A percentile compares a stretch with the other conserved stretches of the same genome.
Conservation (phyloP, 2,113 vertebrate species). For the Perca flavescens region DNA sequence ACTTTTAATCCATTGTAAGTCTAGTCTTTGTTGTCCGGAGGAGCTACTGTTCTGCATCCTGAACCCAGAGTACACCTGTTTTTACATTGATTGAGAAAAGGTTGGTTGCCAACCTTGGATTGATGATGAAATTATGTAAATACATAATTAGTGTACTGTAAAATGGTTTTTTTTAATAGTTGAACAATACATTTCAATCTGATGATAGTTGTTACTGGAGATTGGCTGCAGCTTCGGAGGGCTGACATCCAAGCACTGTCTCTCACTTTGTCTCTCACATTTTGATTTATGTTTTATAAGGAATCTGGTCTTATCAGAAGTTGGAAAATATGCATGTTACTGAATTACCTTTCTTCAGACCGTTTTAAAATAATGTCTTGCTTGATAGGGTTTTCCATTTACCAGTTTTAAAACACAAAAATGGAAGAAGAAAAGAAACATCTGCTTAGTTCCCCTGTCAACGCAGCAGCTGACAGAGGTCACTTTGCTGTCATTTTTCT, state of each 20-base stretch:
- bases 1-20: slow-evolving; percentile 13
- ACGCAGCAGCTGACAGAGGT: slow-evolving; percentile 46
- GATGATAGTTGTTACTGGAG: slow-evolving; percentile 11
- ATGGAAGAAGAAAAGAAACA: slow-evolving; percentile 25
- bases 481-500: slow-evolving; percentile 36
- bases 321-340: slow-evolving; percentile 11
- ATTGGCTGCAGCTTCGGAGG: slow-evolving; percentile 31
- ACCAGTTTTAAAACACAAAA: slow-evolving; percentile 12
- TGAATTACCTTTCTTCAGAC: slow-evolving; percentile 14
- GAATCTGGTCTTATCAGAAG: slow-evolving; percentile 25
- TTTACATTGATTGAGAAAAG: background rate
- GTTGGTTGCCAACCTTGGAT: slow-evolving; percentile 1
- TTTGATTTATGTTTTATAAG: slow-evolving; percentile 13
- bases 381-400: background rate
- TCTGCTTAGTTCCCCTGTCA: slow-evolving; percentile 16
- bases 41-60: background rate
- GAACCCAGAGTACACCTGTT: background rate
- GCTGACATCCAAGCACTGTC: slow-evolving; percentile 38
- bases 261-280: slow-evolving; percentile 46
- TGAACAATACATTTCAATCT: slow-evolving; percentile 15
- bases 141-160: background rate
- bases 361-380: background rate
- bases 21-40: background rate
- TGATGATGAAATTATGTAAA: slow-evolving; percentile 1
- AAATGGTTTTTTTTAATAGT: background rate